Evolutionary conservation across 2,113 vertebrate genomes (phyloP).

Genomic region (Gymnorhina tibicen): DNA sequence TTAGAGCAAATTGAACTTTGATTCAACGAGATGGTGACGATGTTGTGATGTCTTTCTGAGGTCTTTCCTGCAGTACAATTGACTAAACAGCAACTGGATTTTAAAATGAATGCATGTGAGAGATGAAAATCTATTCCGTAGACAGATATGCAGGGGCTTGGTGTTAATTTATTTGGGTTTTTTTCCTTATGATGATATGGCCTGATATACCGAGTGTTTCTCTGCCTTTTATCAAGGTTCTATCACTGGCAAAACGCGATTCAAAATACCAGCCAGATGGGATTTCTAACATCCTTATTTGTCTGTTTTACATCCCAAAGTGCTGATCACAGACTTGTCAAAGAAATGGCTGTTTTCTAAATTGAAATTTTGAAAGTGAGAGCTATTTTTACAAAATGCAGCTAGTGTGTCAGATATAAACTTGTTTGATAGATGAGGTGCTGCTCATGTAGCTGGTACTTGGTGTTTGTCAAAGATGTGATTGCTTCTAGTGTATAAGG

Average conservation of each 20-base stretch:
- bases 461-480: not conserved
- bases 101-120: not conserved
- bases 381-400: not conserved
- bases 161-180: not conserved
- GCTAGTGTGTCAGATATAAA: not conserved
- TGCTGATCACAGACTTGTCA: not conserved
- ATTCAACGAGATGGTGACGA: not conserved
- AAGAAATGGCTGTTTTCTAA: not conserved
- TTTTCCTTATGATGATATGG: not conserved
- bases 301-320: not conserved
- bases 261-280: not conserved
- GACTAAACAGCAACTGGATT: fast-evolving
- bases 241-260: not conserved
- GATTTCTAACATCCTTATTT: not conserved
- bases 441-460: not conserved
- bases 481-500: not conserved
- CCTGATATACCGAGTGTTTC: not conserved
- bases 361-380: not conserved
- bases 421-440: not conserved
- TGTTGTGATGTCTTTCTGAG: not conserved
- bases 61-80: not conserved
- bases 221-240: not conserved
- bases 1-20: slow-evolving; percentile 22
- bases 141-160: not conserved
- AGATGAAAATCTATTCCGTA: not conserved